Percentiles rank a stretch among this genome's conserved stretches.
Conservation (phyloP, 1,140 invertebrate species). For the Pantala flavescens region DNA sequence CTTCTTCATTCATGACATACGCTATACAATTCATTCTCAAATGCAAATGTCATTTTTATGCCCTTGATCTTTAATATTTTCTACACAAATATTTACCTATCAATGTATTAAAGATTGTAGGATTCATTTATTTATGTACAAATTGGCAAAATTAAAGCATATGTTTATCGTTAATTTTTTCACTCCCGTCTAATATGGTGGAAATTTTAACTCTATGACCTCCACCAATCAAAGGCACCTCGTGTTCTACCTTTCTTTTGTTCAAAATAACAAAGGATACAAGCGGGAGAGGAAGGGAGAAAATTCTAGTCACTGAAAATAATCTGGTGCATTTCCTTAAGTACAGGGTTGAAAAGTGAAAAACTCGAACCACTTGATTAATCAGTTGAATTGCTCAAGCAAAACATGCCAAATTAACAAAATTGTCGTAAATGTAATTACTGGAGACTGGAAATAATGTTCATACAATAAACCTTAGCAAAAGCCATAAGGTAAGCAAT, state of each 20-base stretch:
- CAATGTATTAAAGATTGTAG: not conserved
- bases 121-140: not conserved
- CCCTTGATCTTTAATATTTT: too few species aligned
- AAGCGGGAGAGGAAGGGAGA: not conserved
- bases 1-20: not conserved
- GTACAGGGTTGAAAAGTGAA: not conserved
- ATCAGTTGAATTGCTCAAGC: too few species aligned
- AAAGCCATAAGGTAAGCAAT: not conserved
- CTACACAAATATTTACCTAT: not conserved
- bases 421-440: too few species aligned
- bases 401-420: too few species aligned
- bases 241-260: not conserved
- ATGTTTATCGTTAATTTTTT: not conserved
- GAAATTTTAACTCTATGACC: not conserved
- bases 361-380: not conserved
- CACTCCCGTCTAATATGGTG: not conserved
- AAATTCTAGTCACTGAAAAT: not conserved
- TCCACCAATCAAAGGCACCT: not conserved
- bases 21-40: too few species aligned
- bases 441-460: too few species aligned
- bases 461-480: not conserved
- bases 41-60: too few species aligned
- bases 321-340: conserved; percentile 9
- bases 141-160: conserved; percentile 10
- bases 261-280: not conserved